Evolutionary conservation across 2,797 vertebrate genomes (phyloP), one percentile per base, ranked within the genome.

Genomic region (Thunnus albacares): DNA sequence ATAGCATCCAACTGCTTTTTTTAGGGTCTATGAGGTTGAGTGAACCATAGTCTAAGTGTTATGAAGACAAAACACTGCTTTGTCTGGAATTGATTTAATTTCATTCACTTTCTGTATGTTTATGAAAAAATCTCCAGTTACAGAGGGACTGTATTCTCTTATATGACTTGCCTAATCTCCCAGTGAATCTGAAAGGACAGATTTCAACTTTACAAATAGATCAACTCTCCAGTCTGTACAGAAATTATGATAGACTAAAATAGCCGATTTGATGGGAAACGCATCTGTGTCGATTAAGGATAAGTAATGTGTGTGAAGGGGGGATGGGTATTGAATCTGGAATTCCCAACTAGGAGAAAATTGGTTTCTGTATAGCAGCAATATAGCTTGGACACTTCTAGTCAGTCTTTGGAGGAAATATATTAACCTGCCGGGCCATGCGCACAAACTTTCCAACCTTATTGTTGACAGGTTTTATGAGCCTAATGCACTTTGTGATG

Each of bases 381-480:
- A 88, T 90, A 89, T 82, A 85, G 89, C 83, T 81, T 87, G 92
- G 91, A 91, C 87, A 93, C 87, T 91, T 93, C 81, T 78, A 82
- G 91, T 93, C 87, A 79, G 83, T 90, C 89, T 92, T 93, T 90
- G 81, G 80, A 89, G 85, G 80, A 92, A 93, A 94, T 91, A 91
- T 92, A 95, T 95, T 89, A 95, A 95, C 93, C 94, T 93, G 87
- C 85, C 82, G 85, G 90, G 94, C 93, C 86, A 90, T 81, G 88
- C 81, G 83, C 88, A 87, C 91, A 93, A 95, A 95, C 93, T 95
- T 95, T 91, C 90, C 91, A 93, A 93, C 94, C 94, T 93, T 93
- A 93, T 91, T 93, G 93, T 95, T 96, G 96, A 96, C 96, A 96
- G 95, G 81, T 94, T 96, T 96, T 95, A 95, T 96, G 94, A 95